Evolutionary conservation across 2,113 vertebrate genomes (phyloP).

Genomic region (Toxostoma redivivum): DNA sequence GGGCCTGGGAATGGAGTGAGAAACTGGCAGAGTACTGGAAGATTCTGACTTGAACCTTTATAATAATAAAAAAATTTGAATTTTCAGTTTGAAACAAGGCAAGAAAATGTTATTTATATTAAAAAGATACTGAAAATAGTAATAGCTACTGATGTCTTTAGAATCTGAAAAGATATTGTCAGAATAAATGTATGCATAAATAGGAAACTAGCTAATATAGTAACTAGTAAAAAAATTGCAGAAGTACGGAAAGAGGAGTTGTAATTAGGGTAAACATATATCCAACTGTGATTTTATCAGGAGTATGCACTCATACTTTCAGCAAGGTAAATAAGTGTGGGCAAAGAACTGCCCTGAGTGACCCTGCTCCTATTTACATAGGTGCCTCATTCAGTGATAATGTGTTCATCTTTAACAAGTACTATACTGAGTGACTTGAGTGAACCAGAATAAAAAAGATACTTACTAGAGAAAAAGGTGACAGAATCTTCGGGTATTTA

Average conservation of each 20-base stretch:
- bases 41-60: not conserved
- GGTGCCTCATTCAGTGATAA: not conserved
- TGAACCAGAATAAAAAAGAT: not conserved
- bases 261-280: not conserved
- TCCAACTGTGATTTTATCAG: not conserved
- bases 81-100: not conserved
- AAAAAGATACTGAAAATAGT: not conserved
- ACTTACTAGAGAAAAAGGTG: not conserved
- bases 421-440: not conserved
- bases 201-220: not conserved
- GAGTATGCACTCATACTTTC: not conserved
- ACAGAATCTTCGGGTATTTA: not conserved
- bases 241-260: not conserved
- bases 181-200: not conserved
- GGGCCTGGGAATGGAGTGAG: not conserved
- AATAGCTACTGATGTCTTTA: not conserved
- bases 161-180: not conserved
- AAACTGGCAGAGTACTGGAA: not conserved
- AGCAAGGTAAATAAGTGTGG: not conserved
- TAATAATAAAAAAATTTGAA: not conserved
- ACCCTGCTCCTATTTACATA: not conserved
- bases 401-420: not conserved
- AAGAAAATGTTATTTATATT: not conserved
- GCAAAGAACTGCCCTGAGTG: not conserved
- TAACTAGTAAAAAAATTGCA: not conserved